Percentiles rank a stretch among this genome's conserved stretches.
phyloP scores from a whole-genome alignment of 2,113 vertebrate species.

The Nesoenas mayeri region DNA sequence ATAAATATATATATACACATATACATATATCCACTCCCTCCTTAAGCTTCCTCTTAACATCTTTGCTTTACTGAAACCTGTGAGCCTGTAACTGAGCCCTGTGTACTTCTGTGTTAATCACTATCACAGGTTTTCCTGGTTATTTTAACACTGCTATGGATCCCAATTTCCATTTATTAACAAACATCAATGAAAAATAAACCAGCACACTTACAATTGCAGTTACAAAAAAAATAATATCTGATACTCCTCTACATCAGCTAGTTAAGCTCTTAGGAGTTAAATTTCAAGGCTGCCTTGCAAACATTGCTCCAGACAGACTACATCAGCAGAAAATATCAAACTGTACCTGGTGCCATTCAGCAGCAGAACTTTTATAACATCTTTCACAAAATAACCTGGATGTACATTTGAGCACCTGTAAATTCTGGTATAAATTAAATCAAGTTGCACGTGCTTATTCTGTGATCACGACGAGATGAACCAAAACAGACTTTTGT shows the following conservation, averaged over 20 bases:
- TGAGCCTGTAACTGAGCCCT: not conserved
- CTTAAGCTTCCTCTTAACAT: not conserved
- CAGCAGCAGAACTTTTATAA: not conserved
- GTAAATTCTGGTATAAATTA: not conserved
- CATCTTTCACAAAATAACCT: not conserved
- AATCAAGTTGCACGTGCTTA: not conserved
- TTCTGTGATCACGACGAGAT: not conserved
- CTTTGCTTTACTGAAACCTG: not conserved
- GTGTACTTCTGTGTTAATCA: not conserved
- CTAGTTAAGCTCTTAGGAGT: not conserved
- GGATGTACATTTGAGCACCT: not conserved
- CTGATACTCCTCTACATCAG: not conserved
- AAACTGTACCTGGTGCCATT: not conserved
- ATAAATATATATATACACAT: not conserved
- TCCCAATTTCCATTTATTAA: not conserved
- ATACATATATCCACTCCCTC: not conserved
- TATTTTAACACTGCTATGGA: not conserved
- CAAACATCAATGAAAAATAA: not conserved
- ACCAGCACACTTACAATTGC: not conserved
- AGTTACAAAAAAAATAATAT: not conserved
- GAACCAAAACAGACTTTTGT: not conserved
- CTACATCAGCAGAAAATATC: not conserved
- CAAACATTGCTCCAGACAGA: not conserved
- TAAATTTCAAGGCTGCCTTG: not conserved
- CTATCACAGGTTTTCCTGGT: not conserved